A percentile compares a stretch with the other conserved stretches of the same genome.
phyloP scores from a whole-genome alignment of 1,140 invertebrate species.

The Nylanderia fulva region DNA sequence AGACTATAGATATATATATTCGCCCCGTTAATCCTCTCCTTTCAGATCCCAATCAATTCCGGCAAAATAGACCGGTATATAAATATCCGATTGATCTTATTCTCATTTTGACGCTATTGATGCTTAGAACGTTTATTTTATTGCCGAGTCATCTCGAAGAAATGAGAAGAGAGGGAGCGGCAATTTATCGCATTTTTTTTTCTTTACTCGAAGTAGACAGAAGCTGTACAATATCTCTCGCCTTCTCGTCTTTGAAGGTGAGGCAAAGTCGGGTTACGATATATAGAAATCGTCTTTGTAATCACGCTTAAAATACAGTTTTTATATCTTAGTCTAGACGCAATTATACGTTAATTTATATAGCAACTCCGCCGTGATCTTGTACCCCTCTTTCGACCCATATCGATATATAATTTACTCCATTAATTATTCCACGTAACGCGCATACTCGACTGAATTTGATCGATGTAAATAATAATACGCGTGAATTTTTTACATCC shows the following conservation, averaged over 20 bases:
- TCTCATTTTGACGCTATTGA: conserved; percentile 5
- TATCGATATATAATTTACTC: not conserved
- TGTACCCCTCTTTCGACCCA: conserved; percentile 2
- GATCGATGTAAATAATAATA: conserved; percentile 44
- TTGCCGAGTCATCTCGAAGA: conserved; percentile 9
- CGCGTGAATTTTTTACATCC: not conserved
- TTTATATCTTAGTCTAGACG: not conserved
- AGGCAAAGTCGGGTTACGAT: not conserved
- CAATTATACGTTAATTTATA: conserved; percentile 51
- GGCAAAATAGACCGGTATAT: conserved; percentile 7
- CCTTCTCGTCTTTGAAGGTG: not conserved
- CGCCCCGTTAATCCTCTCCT: conserved; percentile 41
- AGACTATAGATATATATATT: too few relatives aligned
- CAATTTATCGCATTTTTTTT: conserved; percentile 28
- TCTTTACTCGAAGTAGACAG: not conserved
- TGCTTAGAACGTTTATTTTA: not conserved
- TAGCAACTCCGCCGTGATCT: not conserved
- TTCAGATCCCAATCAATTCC: conserved; percentile 27
- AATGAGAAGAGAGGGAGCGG: not conserved
- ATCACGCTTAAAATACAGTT: conserved; percentile 3
- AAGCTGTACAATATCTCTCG: not conserved
- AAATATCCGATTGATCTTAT: conserved; percentile 15
- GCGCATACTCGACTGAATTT: not conserved
- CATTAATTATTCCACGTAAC: conserved; percentile 40
- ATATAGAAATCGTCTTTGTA: conserved; percentile 1